Evolutionary conservation across 2,113 vertebrate species (phyloP).

Genomic region (Semnornis frantzii): DNA sequence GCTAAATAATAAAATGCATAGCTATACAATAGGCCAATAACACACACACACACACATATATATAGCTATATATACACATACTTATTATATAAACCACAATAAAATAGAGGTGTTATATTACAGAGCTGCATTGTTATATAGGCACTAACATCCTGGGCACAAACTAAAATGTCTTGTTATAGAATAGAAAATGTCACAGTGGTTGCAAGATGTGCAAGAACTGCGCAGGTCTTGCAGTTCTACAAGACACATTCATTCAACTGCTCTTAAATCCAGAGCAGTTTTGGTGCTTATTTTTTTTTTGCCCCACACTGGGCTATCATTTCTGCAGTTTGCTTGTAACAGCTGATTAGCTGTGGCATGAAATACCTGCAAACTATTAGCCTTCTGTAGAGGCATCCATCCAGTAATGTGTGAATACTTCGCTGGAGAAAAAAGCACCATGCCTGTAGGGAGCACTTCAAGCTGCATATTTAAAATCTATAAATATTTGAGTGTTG

Average conservation of each 20-base stretch:
- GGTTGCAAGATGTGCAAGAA: too few relatives aligned
- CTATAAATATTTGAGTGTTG: not conserved
- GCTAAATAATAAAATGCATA: not conserved
- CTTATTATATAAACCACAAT: not conserved
- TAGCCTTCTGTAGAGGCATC: not conserved
- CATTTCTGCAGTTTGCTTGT: not conserved
- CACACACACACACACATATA: not conserved
- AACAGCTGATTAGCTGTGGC: not conserved
- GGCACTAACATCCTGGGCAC: not conserved
- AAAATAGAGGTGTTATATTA: not conserved
- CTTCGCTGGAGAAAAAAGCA: not conserved
- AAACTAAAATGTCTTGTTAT: not conserved
- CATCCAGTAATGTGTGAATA: not conserved
- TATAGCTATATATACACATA: not conserved
- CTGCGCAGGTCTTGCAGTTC: not conserved
- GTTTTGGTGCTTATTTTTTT: not conserved
- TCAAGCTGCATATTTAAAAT: not conserved
- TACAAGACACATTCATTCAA: not conserved
- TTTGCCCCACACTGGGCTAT: not conserved
- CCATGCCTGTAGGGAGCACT: not conserved
- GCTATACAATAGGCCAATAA: not conserved
- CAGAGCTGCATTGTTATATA: not conserved
- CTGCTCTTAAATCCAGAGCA: not conserved
- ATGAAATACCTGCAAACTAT: not conserved
- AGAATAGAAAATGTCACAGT: too few relatives aligned